Conservation (phyloP, 1,140 invertebrate genomes). For the Cataglyphis hispanica region DNA sequence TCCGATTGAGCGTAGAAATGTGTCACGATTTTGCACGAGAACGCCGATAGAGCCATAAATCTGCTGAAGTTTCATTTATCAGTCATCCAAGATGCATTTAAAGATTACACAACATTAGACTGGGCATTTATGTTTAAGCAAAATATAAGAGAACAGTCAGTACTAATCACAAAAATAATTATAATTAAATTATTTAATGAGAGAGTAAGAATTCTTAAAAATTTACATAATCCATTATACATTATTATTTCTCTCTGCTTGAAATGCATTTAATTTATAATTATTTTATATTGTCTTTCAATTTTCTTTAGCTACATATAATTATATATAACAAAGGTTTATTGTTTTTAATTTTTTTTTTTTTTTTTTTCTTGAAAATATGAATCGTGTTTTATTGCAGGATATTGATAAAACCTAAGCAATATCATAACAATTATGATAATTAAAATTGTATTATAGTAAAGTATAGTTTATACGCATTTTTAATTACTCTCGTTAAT, state of each 20-base stretch:
- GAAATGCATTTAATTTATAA: background rate
- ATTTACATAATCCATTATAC: background rate
- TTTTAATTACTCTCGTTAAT: conserved; percentile 10
- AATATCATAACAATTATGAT: background rate
- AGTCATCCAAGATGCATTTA: background rate
- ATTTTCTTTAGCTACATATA: background rate
- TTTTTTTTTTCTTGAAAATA: background rate
- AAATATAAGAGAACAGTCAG: background rate
- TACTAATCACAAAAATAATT: background rate
- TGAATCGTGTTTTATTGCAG: background rate
- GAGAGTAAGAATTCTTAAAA: background rate
- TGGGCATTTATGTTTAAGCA: background rate
- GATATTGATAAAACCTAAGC: background rate
- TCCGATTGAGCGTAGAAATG: conserved; percentile 55
- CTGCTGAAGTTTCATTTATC: background rate
- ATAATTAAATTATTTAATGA: background rate
- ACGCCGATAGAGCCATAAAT: conserved; percentile 22
- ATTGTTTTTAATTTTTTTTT: background rate
- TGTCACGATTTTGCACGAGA: conserved; percentile 14
- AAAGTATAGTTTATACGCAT: background rate
- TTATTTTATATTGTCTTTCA: background rate
- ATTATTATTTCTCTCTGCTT: background rate
- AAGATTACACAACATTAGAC: background rate
- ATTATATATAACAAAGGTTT: background rate
- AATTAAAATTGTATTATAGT: conserved; percentile 6